phyloP scores from a whole-genome alignment of 2,797 vertebrate genomes.

The Hemibagrus guttatus region DNA sequence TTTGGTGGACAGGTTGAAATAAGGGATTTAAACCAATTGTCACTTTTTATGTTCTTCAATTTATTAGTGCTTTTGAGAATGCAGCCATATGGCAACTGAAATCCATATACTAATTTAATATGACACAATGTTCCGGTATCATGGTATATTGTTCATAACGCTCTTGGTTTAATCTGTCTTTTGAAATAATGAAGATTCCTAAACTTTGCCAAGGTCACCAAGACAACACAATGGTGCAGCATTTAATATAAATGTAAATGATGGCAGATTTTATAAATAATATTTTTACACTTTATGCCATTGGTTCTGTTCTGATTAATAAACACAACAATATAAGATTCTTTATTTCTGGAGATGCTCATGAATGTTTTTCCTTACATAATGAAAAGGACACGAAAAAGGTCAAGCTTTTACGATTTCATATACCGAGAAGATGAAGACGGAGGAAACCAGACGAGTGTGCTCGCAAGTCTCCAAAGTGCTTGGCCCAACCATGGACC shows the following conservation, averaged over 20 bases:
- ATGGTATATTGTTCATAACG: neutral
- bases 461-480: constrained; percentile 80
- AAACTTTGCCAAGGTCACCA: neutral
- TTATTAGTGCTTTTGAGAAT: constrained; percentile 3
- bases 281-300: neutral
- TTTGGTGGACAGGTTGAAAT: neutral
- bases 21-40: neutral
- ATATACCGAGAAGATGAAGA: neutral
- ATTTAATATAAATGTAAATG: neutral
- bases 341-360: constrained; percentile 31
- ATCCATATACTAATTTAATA: neutral
- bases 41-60: neutral
- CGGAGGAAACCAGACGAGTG: constrained; percentile 14
- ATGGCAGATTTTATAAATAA: neutral
- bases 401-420: neutral
- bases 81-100: neutral
- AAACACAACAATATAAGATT: neutral
- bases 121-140: neutral
- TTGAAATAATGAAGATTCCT: neutral
- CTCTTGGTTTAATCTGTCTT: neutral
- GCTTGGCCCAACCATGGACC: constrained; percentile 86
- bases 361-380: neutral
- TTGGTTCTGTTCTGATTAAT: neutral
- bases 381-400: neutral
- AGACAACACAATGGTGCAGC: neutral